phyloP scores from a whole-genome alignment of 2,113 vertebrate genomes.

The Mohoua ochrocephala region DNA sequence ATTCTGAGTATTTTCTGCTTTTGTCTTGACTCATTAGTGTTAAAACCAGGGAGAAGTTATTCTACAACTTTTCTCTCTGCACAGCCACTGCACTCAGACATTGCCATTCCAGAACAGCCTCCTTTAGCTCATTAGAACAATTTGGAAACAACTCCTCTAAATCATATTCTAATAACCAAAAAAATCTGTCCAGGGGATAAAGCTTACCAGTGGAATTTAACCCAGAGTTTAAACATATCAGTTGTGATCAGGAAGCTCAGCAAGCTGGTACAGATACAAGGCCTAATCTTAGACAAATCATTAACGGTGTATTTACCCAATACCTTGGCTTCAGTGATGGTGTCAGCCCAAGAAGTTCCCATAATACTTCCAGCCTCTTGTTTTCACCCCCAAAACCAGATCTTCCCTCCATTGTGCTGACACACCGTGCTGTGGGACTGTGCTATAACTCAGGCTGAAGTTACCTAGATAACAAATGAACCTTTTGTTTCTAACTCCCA shows the following conservation, averaged over 20 bases:
- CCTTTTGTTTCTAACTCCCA: not conserved
- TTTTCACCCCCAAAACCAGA: not conserved
- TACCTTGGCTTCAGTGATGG: not conserved
- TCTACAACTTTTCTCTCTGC: not conserved
- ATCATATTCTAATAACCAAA: not conserved
- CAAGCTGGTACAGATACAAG: not conserved
- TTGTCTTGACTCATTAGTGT: not conserved
- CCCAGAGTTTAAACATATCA: not conserved
- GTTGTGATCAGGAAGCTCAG: not conserved
- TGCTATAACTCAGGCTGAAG: not conserved
- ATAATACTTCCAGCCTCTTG: not conserved
- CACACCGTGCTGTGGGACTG: not conserved
- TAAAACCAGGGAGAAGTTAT: not conserved
- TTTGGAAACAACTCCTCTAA: not conserved
- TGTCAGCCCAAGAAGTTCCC: not conserved
- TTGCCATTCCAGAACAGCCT: not conserved
- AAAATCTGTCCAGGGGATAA: not conserved
- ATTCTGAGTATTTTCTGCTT: not conserved
- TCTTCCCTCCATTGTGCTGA: not conserved
- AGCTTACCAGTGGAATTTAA: not conserved
- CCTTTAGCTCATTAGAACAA: not conserved
- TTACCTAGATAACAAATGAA: not conserved
- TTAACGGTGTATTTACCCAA: not conserved
- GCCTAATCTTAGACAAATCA: not conserved
- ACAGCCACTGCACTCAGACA: not conserved